Base-by-base conservation (phyloP, 37 sponge, comb jelly and placozoan genomes). In the Beroe forskalii region DNA sequence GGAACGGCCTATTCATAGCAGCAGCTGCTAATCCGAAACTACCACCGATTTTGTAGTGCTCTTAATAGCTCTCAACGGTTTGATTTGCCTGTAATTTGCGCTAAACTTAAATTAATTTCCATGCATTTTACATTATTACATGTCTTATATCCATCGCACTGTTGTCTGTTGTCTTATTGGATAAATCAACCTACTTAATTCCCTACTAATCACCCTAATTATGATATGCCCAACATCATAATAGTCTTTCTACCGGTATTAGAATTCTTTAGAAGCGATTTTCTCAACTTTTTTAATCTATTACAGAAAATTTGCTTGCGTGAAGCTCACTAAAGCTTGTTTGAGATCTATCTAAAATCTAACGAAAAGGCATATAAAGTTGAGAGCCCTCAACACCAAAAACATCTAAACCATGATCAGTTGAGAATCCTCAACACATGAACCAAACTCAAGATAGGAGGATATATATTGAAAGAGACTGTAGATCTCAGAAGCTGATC, bases 311-410 rank as follows among this genome's bases (percentile, higher is more conserved):
- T 69, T 69, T 69, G 72, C 32, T 69, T 69, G 72, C 72, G 72
- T 69, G 72, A 69, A 69, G 72, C 72, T 69, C 72, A 69, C 72
- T 69, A 69, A 27, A 69, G 72, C 72, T 69, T 32, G 72, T 69
- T 69, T 69, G 72, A 69, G 72, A 69, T 69, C 72, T 69, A 32
- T 69, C 72, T 69, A 69, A 69, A 69, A 69, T 69, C 72, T 69
- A 69, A 69, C 72, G 72, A 69, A 69, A 69, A 69, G 72, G 72
- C 32, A 31, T 32, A 69, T 33, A 27, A 33, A 32, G 72, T 69
- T 69, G 72, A 69, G 72, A 33, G 72, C 17, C 32, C 72, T 69
- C 72, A 69, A 69, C 66, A 30, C 66, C 25, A 30, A 63, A 63
- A 28, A n/a, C 55, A 48, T 69, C 1, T 2, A 69, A 36, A 14